Evolutionary conservation across 2,113 vertebrate genomes (phyloP), one percentile per base, ranked within the genome.

Genomic region (Hyaena hyaena): DNA sequence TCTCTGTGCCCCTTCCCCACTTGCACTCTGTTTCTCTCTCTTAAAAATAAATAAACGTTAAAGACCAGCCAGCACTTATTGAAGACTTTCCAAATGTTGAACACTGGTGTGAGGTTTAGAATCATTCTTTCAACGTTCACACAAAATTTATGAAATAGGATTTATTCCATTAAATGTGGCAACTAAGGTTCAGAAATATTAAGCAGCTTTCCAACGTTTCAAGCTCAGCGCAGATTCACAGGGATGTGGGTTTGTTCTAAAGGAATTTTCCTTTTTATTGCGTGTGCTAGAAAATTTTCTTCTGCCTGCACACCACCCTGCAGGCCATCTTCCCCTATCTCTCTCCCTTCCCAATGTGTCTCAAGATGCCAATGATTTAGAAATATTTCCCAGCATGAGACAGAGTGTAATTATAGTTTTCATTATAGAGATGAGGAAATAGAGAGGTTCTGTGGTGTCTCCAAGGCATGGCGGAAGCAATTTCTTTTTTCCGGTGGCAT

Each of bases 321-420:
- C 5, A 3, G 14, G 26, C 50, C 73, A 10, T 39, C 87, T 48
- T 69, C 48, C 50, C 26, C 31, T 31, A 0, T 58, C 39, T 86
- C 33, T 50, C 0, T 33, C 48, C 14, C 21, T 66, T 95, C 89
- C 65, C 45, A 76, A 0, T 15, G 83, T 68, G 33, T 92, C 55
- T 92, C 55, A 48, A 77, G 86, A 53, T 85, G 83, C 31, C 28
- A 79, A 2, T 96, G 53, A 68, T 83, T 89, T 96, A 86, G 73
- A 95, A 89, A 68, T 96, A 88, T 74, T 86, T 91, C 28, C 53
- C 31, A 88, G 53, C 23, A 24, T 39, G 15, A 93, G 19, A 88
- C 31, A 80, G 50, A 90, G 48, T 83, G 4, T 90, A 92, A 88
- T 95, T 92, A 90, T 84, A n/a, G 83, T 84, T 90, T 93, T 92